Percentiles rank a stretch among this genome's conserved stretches.
Evolutionary conservation across 2,888 invertebrate species (phyloP).

Genomic region (Drosophila seclusa): DNA sequence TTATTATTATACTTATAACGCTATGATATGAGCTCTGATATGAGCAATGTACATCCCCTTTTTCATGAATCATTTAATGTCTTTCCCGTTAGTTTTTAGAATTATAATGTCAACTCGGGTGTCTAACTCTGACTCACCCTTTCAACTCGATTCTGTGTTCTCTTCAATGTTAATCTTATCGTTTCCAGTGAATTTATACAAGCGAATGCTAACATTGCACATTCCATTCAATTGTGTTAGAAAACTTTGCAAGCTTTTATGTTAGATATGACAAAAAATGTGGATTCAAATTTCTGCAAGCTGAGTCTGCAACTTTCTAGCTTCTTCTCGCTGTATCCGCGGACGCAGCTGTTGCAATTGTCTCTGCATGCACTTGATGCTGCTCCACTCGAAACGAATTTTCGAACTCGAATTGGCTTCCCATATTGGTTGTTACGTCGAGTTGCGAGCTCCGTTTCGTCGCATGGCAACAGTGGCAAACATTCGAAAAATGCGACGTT

Average conservation of each 20-base stretch:
- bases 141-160: slow-evolving; percentile 4
- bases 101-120: not conserved
- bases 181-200: slow-evolving; percentile 12
- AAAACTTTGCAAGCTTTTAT: not conserved
- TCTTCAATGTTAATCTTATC: slow-evolving; percentile 54
- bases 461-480: slow-evolving; percentile 58
- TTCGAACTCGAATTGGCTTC: not conserved
- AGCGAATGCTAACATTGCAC: slow-evolving; percentile 41
- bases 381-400: not conserved
- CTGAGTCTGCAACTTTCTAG: not conserved
- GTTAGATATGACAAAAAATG: not conserved
- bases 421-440: slow-evolving; percentile 28
- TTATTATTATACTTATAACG: slow-evolving; percentile 7
- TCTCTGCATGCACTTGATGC: slow-evolving; percentile 11
- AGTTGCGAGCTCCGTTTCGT: slow-evolving; percentile 1
- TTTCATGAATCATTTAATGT: slow-evolving; percentile 3
- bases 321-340: not conserved
- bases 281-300: not conserved
- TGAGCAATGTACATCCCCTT: not conserved
- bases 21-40: not conserved
- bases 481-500: slow-evolving; percentile 28
- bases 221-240: slow-evolving; percentile 8
- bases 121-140: slow-evolving; percentile 38
- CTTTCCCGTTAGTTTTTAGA: slow-evolving; percentile 8
- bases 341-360: slow-evolving; percentile 40